Evolutionary conservation across 2,888 invertebrate species (phyloP).

Genomic region (Congeria kusceri): DNA sequence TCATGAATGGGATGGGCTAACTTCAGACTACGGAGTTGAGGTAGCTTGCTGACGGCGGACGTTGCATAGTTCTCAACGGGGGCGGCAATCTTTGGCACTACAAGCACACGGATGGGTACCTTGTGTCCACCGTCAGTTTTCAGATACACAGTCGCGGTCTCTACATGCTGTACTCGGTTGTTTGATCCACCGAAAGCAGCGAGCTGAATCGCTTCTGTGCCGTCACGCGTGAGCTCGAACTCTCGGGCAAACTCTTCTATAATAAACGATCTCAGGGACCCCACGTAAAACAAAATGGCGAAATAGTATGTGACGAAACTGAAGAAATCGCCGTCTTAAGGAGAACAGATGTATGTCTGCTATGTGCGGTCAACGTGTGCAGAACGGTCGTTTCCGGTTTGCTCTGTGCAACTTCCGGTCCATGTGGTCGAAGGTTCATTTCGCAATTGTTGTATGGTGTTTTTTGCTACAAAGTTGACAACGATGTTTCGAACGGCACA

Average conservation of each 20-base stretch:
- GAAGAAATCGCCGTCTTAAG: slow-evolving; percentile 37
- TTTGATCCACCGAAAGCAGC: slow-evolving; percentile 38
- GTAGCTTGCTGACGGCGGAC: slow-evolving; percentile 1
- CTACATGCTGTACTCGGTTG: slow-evolving; percentile 12
- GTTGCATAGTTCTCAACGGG: slow-evolving; percentile 22
- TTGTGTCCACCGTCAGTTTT: slow-evolving; percentile 24
- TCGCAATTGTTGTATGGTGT: slow-evolving; percentile 10
- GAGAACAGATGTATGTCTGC: neutral
- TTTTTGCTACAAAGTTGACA: slow-evolving; percentile 6
- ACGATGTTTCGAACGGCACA: neutral
- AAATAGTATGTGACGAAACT: too few relatives aligned
- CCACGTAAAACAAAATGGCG: slow-evolving; percentile 47
- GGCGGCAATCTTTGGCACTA: slow-evolving; percentile 52
- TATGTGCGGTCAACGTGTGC: neutral
- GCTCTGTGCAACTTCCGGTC: neutral
- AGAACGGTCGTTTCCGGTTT: slow-evolving; percentile 7
- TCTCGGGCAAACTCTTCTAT: slow-evolving; percentile 34
- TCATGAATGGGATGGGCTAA: slow-evolving; percentile 46
- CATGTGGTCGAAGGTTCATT: neutral
- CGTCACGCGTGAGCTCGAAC: slow-evolving; percentile 19
- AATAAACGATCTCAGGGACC: slow-evolving; percentile 44
- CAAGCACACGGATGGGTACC: slow-evolving; percentile 41
- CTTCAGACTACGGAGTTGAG: slow-evolving; percentile 33
- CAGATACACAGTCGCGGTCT: slow-evolving; percentile 21
- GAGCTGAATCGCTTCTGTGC: slow-evolving; percentile 33